Evolutionary conservation across 2,797 vertebrate species (phyloP), one percentile per base, ranked within the genome.

Genomic region (Malacoraja senta): DNA sequence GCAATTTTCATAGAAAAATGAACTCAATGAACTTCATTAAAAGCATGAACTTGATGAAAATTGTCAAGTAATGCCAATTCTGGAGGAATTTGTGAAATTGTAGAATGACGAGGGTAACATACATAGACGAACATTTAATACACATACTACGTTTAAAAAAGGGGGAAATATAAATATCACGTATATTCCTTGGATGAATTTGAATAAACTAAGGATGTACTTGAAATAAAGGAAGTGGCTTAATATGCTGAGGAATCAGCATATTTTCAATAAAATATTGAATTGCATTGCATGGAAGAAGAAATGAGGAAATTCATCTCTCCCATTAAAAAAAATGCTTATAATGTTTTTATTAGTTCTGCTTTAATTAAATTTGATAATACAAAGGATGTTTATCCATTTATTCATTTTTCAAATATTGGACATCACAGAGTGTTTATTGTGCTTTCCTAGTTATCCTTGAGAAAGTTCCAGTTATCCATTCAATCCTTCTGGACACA

Each of bases 341-440:
- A 17, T 38, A 71, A 91, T 1, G 65, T n/a, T 86, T 81, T 86
- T 65, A 61, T 86, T 86, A n/a, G 53, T 65, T 88, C 13, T 15
- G n/a, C 29, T 88, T 90, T 68, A 13, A 71, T 71, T 91, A 38
- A 21, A 61, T 91, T 91, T 35, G 12, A 68, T 90, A n/a, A 90
- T 68, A 90, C n/a, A 65, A 12, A 90, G 38, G 86, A 9, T 32
- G 19, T 13, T 21, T 29, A 24, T 77, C 1, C 2, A 29, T 19
- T 77, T 77, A n/a, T 77, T 21, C n/a, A 77, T 77, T 24, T 77
- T 24, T n/a, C 21, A 77, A 19, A 77, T 53, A 24, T 77, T 77
- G 74, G 4, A 24, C 21, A 1, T 21, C 74, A 53, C 44, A 6
- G 44, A 53, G 44, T 53, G 44, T 24, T 77, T 21, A 77, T 77